Evolutionary conservation across 64 coral and sea anemone genomes (phyloP).

Genomic region (Anthopleura sola): DNA sequence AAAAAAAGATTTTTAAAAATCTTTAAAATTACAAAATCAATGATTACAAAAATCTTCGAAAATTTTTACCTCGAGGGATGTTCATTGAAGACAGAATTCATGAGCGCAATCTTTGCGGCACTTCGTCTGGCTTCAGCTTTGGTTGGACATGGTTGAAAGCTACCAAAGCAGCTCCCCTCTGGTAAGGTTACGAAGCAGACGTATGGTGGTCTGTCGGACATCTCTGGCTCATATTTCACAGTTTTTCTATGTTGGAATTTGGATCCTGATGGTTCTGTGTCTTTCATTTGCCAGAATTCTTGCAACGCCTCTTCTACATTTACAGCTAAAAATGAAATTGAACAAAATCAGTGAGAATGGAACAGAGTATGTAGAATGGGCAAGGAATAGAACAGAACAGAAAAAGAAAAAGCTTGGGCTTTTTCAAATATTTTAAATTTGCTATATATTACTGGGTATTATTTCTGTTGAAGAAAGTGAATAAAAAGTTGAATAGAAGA

Average conservation of each 20-base stretch:
- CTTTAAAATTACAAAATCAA: too few relatives aligned
- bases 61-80: constrained; percentile 83
- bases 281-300: constrained; percentile 96
- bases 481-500: too few relatives aligned
- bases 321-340: constrained; percentile 40
- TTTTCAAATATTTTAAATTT: too few relatives aligned
- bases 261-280: constrained; percentile 47
- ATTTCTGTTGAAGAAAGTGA: too few relatives aligned
- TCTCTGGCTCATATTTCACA: constrained; percentile 75
- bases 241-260: constrained; percentile 18
- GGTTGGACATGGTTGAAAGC: constrained; percentile 86
- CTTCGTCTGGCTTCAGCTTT: constrained; percentile 86
- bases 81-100: constrained; percentile 96
- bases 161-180: constrained; percentile 85
- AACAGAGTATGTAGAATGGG: not conserved
- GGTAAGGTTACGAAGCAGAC: constrained; percentile 90
- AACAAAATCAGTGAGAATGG: not conserved
- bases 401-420: too few relatives aligned
- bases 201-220: constrained; percentile 74
- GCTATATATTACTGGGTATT: too few relatives aligned
- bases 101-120: constrained; percentile 87
- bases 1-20: too few relatives aligned
- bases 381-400: too few relatives aligned
- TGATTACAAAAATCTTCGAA: too few relatives aligned
- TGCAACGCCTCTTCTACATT: constrained; percentile 87